Evolutionary conservation across 2,113 vertebrate genomes (phyloP), one percentile per base, ranked within the genome.

Genomic region (Xerus inauris): DNA sequence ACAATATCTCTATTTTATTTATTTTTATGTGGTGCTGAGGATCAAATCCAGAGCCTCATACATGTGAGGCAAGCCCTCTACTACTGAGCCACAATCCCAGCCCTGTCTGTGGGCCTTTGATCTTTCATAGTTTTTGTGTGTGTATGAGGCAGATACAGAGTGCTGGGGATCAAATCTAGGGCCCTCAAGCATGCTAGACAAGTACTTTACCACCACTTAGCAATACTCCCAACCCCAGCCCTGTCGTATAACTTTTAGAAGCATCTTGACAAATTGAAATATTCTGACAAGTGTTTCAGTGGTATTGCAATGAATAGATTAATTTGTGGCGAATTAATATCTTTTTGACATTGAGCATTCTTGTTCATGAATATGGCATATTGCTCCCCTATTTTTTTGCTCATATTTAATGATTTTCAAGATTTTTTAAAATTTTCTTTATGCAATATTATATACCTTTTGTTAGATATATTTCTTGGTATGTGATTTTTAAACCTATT

Each of bases 381-480:
- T 82, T 93, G 87, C 69, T 91, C 45, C 69, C 54, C n/a, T n/a
- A n/a, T 19, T 59, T 59, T 76, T 86, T n/a, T 65, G 26, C 35
- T 79, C 32, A n/a, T 45, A n/a, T 82, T 83, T 73, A 87, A 2
- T 93, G n/a, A 32, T 79, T 76, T 84, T 75, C 40, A 57, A 14
- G 62, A 45, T 30, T 92, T 80, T 90, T 26, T 89, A 75, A 75
- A 92, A 89, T 57, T 89, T 83, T 83, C 17, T 89, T 75, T 69
- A 49, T 84, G 35, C 38, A 30, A 38, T 80, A n/a, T 57, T 62
- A 0, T 51, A 54, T 12, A 47, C 84, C 26, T 83, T 83, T 59
- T 95, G 14, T 93, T 94, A 75, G 42, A 59, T 86, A 81, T 75
- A 42, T 45, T 92, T 86, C 57, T 90, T 95, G 38, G 7, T 75